Evolutionary conservation across 2,113 vertebrate genomes (phyloP).

Genomic region (Pseudorasbora parva): DNA sequence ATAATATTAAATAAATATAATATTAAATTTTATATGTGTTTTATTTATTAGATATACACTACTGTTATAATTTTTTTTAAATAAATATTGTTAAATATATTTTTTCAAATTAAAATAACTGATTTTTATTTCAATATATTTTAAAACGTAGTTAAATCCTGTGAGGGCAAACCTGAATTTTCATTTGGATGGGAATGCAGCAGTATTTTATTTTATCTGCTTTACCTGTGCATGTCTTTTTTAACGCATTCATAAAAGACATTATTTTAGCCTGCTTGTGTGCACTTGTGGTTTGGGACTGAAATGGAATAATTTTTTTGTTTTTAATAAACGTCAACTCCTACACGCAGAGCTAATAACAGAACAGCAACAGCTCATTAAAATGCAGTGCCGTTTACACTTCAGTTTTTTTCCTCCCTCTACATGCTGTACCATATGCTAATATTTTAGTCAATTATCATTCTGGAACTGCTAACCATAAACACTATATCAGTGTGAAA

Average conservation of each 20-base stretch:
- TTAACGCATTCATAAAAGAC: not conserved
- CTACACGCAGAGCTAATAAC: slow-evolving; percentile 39
- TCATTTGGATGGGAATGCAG: not conserved
- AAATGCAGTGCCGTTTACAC: slow-evolving; percentile 44
- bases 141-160: too few relatives aligned
- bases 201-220: not conserved
- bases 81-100: too few relatives aligned
- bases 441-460: slow-evolving; percentile 26
- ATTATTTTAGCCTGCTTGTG: slow-evolving; percentile 14
- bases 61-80: too few relatives aligned
- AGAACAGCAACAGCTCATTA: slow-evolving; percentile 44
- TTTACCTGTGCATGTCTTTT: not conserved
- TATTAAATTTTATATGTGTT: too few relatives aligned
- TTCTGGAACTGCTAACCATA: not conserved
- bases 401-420: not conserved
- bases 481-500: slow-evolving; percentile 10
- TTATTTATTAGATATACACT: too few relatives aligned
- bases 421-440: slow-evolving; percentile 27
- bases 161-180: too few relatives aligned
- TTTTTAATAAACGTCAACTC: slow-evolving; percentile 37
- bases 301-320: slow-evolving; percentile 19
- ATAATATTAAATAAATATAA: too few relatives aligned
- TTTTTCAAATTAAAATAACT: too few relatives aligned
- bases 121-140: too few relatives aligned
- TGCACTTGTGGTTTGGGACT: slow-evolving; percentile 27